Base-by-base conservation (phyloP, 2,888 invertebrate genomes). In the Hypomecis punctinalis region DNA sequence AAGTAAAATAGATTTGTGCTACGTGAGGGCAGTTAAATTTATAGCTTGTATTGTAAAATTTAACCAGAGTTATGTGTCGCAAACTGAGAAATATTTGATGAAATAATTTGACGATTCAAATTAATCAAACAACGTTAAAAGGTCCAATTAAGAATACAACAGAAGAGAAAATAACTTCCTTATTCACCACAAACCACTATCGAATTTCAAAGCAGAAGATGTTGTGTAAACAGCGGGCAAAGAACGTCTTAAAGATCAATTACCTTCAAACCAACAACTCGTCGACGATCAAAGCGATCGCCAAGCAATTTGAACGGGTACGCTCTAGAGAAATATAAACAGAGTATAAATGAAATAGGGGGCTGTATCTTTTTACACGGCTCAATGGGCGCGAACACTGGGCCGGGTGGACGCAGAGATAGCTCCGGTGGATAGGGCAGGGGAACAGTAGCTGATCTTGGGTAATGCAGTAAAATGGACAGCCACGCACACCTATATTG, bases 351-450 rank as follows among this genome's bases (percentile, higher is more conserved):
- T 80, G 82, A 83, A 81, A 82, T 77, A 78, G 81, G 85, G 85
- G 85, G 81, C 78, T 84, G 86, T 88, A 87, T 89, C 87, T 89
- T 82, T 85, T 85, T 80, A 77, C 83, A 84, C 89, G 83, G 86
- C 73, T 83, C 79, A 88, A 76, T 84, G 88, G 75, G 75, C 76
- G 84, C 82, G 87, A 76, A 90, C 89, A 89, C 88, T 85, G 64
- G 35, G 45, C 46, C 60, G 64, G 60, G 60, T 52, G 57, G 65
- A 36, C 57, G 37, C 42, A 1, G 56, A 52, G 65, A 66, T 66
- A 66, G 57, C 65, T 39, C 47, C 43, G 45, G 55, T 53, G 61
- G 52, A 61, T 57, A 49, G 5, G 3, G 11, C 63, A 0, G 9
- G 23, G 39, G 3, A 36, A 5, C 11, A 45, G 40, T 43, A 8